Evolutionary conservation across 2,797 vertebrate genomes (phyloP), one percentile per base, ranked within the genome.

Genomic region (Pterois miles): DNA sequence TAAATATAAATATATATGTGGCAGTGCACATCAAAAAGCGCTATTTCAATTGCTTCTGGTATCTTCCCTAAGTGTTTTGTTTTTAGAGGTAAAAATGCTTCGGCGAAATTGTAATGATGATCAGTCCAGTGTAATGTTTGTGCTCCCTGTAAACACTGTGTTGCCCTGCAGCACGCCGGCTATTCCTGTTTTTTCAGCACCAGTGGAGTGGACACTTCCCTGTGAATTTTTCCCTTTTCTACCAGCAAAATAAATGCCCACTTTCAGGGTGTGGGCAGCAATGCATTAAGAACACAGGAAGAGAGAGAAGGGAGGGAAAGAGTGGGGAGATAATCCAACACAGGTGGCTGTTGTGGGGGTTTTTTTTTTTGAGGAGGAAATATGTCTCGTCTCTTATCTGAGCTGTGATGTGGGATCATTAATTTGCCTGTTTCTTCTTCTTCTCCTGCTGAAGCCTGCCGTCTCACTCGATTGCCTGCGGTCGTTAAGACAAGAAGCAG

Each of bases 111-210:
- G 78, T 74, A 75, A 78, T 75, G 74, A 82, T 36, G 76, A 78
- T 83, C 85, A 78, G 80, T 74, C 27, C 72, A 1, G 64, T 62
- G 73, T 64, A 38, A 78, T 71, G 79, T 81, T 76, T 68, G 72
- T 48, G 63, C 68, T 81, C 63, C 31, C 53, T 68, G 71, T 80
- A 71, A 87, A 80, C 76, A 80, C 23, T 11, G 18, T 72, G 81
- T 79, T 16, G 12, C 80, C 70, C 78, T 73, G 77, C 53, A 75
- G 85, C 77, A 38, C 2, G 5, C 33, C 16, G n/a, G 68, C 83
- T 85, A 89, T 80, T 83, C 62, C 70, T 60, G 60, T 67, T 60
- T 86, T 86, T 90, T 90, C 82, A 67, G 87, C 83, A 84, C 82
- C 83, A 66, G 20, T 77, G 81, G 71, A 82, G 84, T 82, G 84